Evolutionary conservation across 2,797 vertebrate species (phyloP).

Genomic region (Triplophysa bombifrons): DNA sequence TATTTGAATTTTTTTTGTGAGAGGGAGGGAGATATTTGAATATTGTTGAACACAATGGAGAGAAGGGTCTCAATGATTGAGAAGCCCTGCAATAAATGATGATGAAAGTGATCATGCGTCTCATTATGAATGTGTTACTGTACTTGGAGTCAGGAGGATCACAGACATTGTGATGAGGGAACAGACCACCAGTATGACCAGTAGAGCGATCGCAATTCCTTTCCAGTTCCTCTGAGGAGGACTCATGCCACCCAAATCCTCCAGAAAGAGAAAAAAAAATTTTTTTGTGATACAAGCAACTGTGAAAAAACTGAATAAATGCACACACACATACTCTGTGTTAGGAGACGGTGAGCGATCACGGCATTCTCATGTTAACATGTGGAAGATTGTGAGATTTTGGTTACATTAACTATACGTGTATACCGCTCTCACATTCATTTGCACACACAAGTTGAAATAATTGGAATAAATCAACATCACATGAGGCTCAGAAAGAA

Average conservation of each 20-base stretch:
- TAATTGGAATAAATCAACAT: background rate
- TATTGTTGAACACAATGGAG: too few species aligned
- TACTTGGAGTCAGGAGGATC: conserved; percentile 96
- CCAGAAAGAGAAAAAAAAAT: conserved; percentile 34
- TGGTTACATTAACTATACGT: background rate
- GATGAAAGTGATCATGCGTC: conserved; percentile 16
- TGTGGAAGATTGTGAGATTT: background rate
- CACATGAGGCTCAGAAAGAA: background rate
- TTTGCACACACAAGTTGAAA: background rate
- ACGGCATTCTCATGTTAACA: background rate
- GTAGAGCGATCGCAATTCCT: conserved; percentile 94
- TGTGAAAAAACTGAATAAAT: background rate
- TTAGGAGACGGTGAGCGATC: too few species aligned
- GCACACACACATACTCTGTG: background rate
- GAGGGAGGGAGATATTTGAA: too few species aligned
- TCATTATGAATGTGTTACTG: conserved; percentile 13
- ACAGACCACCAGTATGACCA: conserved; percentile 96
- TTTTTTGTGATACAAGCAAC: background rate
- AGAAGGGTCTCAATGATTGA: too few species aligned
- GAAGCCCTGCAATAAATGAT: background rate
- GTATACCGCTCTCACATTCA: background rate
- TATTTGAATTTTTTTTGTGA: too few species aligned
- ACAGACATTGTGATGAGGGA: conserved; percentile 98
- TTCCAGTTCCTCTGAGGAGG: conserved; percentile 98
- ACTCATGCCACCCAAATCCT: conserved; percentile 83